Evolutionary conservation across 2,888 invertebrate genomes (phyloP).

Genomic region (Oscheius sp.): DNA sequence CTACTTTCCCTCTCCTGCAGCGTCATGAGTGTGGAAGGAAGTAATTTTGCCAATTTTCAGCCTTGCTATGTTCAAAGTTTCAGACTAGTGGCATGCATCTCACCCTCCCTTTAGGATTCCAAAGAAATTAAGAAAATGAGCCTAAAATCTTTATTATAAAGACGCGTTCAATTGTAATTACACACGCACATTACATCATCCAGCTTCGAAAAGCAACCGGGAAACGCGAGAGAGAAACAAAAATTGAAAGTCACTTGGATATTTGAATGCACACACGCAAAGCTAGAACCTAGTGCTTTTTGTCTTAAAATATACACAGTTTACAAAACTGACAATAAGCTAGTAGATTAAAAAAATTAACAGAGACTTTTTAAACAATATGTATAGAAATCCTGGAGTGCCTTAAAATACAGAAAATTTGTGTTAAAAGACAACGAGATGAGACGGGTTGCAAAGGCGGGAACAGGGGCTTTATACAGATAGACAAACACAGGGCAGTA

Average conservation of each 20-base stretch:
- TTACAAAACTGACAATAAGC: too few species aligned
- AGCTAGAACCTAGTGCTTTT: too few species aligned
- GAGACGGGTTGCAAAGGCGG: conserved; percentile 10
- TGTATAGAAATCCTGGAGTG: conserved; percentile 16
- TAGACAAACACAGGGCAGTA: conserved; percentile 1
- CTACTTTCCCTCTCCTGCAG: too few species aligned
- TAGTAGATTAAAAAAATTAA: too few species aligned
- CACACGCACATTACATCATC: background rate
- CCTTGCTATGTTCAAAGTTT: too few species aligned
- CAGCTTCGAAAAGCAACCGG: conserved; percentile 8
- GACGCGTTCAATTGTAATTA: background rate
- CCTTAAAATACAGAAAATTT: conserved; percentile 1
- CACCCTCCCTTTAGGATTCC: too few species aligned
- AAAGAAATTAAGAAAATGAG: background rate
- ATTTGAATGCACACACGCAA: background rate
- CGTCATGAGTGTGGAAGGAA: too few species aligned
- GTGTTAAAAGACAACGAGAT: conserved; percentile 7
- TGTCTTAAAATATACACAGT: too few species aligned
- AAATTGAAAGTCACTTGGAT: conserved; percentile 11
- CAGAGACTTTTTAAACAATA: conserved; percentile 1
- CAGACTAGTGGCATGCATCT: too few species aligned
- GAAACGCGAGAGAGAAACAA: background rate
- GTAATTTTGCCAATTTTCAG: too few species aligned
- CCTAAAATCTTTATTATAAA: conserved; percentile 13
- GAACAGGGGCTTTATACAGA: conserved; percentile 34